Percentiles rank a stretch among this genome's conserved stretches.
Conservation (phyloP, 2,888 invertebrate genomes). For the Yponomeuta cagnagella region DNA sequence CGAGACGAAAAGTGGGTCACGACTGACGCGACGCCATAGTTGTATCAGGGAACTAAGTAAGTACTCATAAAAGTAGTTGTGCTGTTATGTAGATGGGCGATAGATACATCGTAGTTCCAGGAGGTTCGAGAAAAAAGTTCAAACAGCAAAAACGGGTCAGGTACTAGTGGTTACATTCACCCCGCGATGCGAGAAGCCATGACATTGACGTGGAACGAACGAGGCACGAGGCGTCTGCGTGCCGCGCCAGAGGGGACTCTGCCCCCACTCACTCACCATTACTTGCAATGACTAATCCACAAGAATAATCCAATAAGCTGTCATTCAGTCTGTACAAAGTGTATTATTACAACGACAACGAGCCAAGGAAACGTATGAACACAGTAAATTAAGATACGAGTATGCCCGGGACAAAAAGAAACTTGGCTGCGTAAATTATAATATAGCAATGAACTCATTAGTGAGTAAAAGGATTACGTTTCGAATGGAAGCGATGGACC, state of each 20-base stretch:
- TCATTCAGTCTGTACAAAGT: neutral
- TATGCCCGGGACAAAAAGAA: neutral
- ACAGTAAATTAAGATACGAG: neutral
- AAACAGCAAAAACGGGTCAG: constrained; percentile 6
- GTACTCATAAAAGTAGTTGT: neutral
- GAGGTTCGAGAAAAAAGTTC: neutral
- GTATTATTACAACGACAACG: neutral
- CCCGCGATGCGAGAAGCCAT: constrained; percentile 3
- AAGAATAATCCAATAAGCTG: constrained; percentile 15
- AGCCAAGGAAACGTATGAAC: neutral
- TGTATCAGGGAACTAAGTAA: neutral
- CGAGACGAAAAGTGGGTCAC: constrained; percentile 6
- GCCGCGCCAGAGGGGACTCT: constrained; percentile 43
- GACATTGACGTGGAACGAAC: constrained; percentile 12
- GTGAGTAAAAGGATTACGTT: neutral
- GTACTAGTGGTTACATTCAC: constrained; percentile 4
- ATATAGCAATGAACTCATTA: neutral
- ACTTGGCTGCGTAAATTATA: neutral
- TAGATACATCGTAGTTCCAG: neutral
- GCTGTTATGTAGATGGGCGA: neutral
- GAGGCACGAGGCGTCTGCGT: constrained; percentile 43
- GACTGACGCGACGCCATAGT: neutral
- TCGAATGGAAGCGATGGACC: no score
- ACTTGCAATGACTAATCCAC: constrained; percentile 19
- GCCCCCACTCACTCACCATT: constrained; percentile 25